Evolutionary conservation across 30 jellyfish, hydroid and myxozoan species (phyloP).

Genomic region (Rhopilema esculentum): DNA sequence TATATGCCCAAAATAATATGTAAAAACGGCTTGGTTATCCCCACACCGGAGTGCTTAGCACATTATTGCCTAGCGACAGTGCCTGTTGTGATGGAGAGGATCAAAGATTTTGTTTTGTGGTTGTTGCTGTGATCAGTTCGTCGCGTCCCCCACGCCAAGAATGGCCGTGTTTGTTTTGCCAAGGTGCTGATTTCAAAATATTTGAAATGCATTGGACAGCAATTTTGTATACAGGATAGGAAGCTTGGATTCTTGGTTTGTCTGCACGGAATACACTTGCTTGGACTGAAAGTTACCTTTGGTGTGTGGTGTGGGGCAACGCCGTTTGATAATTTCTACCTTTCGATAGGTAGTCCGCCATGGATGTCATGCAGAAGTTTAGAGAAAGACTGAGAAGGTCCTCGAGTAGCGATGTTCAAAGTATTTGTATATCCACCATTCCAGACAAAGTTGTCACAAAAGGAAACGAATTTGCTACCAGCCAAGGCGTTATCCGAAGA

Average conservation of each 20-base stretch:
- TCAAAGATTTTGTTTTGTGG: background rate
- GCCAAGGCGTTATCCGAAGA: background rate
- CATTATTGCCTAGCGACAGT: background rate
- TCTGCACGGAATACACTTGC: too few relatives aligned
- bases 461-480: background rate
- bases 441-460: background rate
- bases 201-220: background rate
- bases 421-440: slow-evolving; percentile 16
- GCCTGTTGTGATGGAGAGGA: background rate
- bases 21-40: too few relatives aligned
- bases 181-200: background rate
- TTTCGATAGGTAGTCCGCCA: too few relatives aligned
- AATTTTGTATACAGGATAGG: too few relatives aligned
- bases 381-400: slow-evolving; percentile 34
- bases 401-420: slow-evolving; percentile 30
- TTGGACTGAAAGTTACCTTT: too few relatives aligned
- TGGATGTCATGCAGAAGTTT: slow-evolving; percentile 43
- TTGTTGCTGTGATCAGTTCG: background rate
- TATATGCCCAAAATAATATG: too few relatives aligned
- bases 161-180: background rate
- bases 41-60: background rate
- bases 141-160: background rate
- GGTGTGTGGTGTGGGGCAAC: too few relatives aligned
- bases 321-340: too few relatives aligned
- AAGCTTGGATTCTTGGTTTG: too few relatives aligned